phyloP scores from a whole-genome alignment of 2,888 invertebrate species.

The Anaspis maculata region DNA sequence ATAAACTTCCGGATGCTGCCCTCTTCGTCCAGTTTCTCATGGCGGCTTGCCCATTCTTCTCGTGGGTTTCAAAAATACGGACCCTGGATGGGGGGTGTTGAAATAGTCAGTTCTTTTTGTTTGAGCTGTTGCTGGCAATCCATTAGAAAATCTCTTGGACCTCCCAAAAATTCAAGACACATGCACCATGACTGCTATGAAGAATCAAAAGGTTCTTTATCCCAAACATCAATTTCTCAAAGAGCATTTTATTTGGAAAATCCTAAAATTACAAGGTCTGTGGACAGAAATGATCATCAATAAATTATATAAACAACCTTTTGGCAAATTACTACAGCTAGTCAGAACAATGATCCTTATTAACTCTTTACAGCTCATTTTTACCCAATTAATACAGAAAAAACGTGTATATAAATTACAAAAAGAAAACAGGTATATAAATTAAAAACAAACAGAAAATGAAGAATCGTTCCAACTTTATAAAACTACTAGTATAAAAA shows the following conservation, averaged over 20 bases:
- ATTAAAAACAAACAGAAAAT: slow-evolving; percentile 17
- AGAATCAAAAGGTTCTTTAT: no score
- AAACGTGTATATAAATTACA: slow-evolving; percentile 4
- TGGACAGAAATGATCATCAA: slow-evolving; percentile 26
- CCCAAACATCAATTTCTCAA: no score
- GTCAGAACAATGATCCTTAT: slow-evolving; percentile 19
- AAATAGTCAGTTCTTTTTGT: no score
- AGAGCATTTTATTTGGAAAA: slow-evolving; percentile 19
- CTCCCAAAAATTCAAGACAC: no score
- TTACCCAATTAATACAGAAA: slow-evolving; percentile 1
- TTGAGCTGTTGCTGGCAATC: no score
- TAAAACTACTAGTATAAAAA: slow-evolving; percentile 18
- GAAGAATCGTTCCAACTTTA: slow-evolving; percentile 18
- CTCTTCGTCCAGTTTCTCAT: no score
- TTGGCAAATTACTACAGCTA: slow-evolving; percentile 19
- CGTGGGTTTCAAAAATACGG: no score
- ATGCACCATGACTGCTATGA: no score
- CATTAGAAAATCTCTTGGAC: no score
- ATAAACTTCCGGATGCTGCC: no score
- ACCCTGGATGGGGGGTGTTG: no score
- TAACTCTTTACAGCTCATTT: slow-evolving; percentile 1
- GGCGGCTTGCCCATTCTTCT: no score
- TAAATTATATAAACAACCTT: slow-evolving; percentile 30
- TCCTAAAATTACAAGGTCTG: slow-evolving; percentile 26
- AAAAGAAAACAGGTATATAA: slow-evolving; percentile 18